Evolutionary conservation across 2,797 vertebrate genomes (phyloP).

Genomic region (Neosilurus mollespiculum): DNA sequence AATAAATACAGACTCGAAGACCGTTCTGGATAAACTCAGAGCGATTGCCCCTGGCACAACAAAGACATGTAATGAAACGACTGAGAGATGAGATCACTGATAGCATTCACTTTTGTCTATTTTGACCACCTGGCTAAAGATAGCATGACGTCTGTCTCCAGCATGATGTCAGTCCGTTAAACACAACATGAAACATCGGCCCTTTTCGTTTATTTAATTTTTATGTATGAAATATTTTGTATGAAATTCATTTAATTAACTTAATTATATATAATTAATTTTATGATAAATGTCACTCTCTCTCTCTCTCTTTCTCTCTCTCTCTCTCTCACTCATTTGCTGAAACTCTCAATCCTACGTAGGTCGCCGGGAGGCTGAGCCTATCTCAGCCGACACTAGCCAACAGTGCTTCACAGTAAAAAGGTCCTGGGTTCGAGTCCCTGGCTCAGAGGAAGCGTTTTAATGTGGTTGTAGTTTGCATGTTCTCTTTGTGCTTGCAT

Average conservation of each 20-base stretch:
- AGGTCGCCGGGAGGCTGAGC: too few relatives aligned
- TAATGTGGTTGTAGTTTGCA: too few relatives aligned
- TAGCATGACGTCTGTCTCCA: conserved; percentile 7
- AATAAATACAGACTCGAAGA: conserved; percentile 18
- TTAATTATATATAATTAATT: neutral
- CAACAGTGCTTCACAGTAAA: too few relatives aligned
- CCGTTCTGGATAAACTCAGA: neutral
- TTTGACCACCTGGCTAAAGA: conserved; percentile 23
- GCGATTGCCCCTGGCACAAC: conserved; percentile 23
- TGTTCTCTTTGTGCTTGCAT: too few relatives aligned
- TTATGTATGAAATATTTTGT: too few relatives aligned
- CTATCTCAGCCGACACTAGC: too few relatives aligned
- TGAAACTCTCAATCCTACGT: too few relatives aligned
- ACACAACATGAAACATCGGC: neutral
- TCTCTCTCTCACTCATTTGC: too few relatives aligned
- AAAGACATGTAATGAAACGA: conserved; percentile 4
- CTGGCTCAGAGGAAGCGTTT: too few relatives aligned
- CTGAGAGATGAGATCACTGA: conserved; percentile 14
- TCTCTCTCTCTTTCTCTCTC: too few relatives aligned
- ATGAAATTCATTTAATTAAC: neutral
- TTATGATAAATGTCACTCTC: neutral
- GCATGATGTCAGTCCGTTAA: neutral
- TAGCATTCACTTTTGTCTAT: neutral
- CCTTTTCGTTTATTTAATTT: neutral
- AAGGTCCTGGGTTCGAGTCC: too few relatives aligned